Evolutionary conservation across 1,140 invertebrate genomes (phyloP).

Genomic region (Rhynchophorus ferrugineus): DNA sequence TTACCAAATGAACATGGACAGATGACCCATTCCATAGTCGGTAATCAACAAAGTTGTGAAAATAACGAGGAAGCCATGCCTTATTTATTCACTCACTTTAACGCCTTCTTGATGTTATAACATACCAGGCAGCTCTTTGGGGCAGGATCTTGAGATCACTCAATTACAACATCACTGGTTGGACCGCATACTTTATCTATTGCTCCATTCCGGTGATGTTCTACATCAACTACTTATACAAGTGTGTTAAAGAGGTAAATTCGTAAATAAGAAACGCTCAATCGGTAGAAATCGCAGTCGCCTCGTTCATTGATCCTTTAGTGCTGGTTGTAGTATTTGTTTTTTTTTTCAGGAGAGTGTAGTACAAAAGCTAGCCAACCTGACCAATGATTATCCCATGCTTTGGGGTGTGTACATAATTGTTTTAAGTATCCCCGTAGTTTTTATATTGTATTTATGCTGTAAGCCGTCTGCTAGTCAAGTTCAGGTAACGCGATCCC

Average conservation of each 20-base stretch:
- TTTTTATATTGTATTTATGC: constrained; percentile 73
- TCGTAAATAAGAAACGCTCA: too few relatives aligned
- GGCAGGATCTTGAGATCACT: constrained; percentile 61
- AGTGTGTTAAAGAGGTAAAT: constrained; percentile 61
- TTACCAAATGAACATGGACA: too few relatives aligned
- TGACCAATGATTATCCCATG: constrained; percentile 84
- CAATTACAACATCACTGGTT: constrained; percentile 70
- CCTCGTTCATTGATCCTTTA: too few relatives aligned
- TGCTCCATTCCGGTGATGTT: constrained; percentile 60
- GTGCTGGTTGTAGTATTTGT: background rate
- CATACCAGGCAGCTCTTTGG: constrained; percentile 58
- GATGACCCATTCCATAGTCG: too few relatives aligned
- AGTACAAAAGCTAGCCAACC: constrained; percentile 69
- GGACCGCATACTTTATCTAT: constrained; percentile 70
- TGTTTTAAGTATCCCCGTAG: constrained; percentile 66
- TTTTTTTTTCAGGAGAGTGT: constrained; percentile 61
- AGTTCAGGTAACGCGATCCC: constrained; percentile 33
- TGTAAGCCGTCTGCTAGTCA: constrained; percentile 54
- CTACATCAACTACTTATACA: constrained; percentile 63
- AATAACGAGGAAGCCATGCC: too few relatives aligned
- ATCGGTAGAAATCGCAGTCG: too few relatives aligned
- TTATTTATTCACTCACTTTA: too few relatives aligned
- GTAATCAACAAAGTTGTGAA: too few relatives aligned
- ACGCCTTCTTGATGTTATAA: too few relatives aligned
- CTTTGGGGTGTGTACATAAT: constrained; percentile 83